Base-by-base conservation (phyloP, 2,888 invertebrate genomes). In the Oscheius sp. region DNA sequence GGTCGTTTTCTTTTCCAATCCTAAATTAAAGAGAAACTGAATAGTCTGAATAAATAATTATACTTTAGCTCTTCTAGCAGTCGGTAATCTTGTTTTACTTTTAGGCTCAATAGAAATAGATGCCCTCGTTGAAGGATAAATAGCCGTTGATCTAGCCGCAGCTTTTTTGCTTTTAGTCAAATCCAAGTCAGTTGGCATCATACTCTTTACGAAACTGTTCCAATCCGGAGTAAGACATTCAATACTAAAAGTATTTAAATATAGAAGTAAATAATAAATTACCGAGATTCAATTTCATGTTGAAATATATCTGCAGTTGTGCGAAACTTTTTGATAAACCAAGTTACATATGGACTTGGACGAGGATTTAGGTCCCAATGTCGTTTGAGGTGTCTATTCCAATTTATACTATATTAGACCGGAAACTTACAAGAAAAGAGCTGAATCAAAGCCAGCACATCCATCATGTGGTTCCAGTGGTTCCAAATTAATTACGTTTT, bases 301-400 rank as follows among this genome's bases (percentile, higher is more conserved):
- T 65, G 57, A 23, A 64, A 23, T 1, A 34, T 39, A 1, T 75
- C 73, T 20, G 76, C 66, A 29, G 58, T 25, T 20, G 39, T 55
- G 10, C 71, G 42, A 66, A 74, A 81, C 5, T 68, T 25, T 8
- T 46, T 27, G 17, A 82, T 70, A 42, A 82, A 82, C 84, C 84
- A 84, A 6, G 50, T 45, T 8, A 76, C 72, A n/a, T 66, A 42
- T 1, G 27, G 50, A 23, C 68, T 65, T 1, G 80, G 79, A 17
- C 73, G 65, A 3, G 75, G 69, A 33, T 72, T 66, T 5, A 82
- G 67, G n/a, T 84, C 84, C 84, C 84, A 84, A 65, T 84, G 81
- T 4, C 84, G 78, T 29, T 76, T 76, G 27, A 84, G 61, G 70
- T 84, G 83, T 2, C 69, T 70, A 48, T 3, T 70, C 57, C n/a